Evolutionary conservation across 1,140 invertebrate genomes (phyloP).

Genomic region (Brachionus rubens): DNA sequence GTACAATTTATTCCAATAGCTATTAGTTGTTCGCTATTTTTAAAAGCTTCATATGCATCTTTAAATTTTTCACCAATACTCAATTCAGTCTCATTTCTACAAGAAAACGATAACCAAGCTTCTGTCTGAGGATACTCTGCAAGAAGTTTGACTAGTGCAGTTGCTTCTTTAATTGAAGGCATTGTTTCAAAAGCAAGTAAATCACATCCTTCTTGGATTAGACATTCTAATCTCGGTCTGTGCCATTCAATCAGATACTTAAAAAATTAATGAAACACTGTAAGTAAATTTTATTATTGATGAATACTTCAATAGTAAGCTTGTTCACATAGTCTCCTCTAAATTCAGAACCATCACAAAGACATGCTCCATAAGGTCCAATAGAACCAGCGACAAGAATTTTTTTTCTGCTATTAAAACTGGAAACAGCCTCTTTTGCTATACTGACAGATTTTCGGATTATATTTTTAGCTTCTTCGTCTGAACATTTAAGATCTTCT

Average conservation of each 20-base stretch:
- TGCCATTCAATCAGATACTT: constrained; percentile 74
- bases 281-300: too few species aligned
- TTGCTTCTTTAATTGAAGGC: constrained; percentile 75
- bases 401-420: too few species aligned
- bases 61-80: constrained; percentile 69
- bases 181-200: constrained; percentile 83
- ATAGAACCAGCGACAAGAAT: constrained; percentile 72
- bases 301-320: constrained; percentile 66
- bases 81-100: constrained; percentile 62
- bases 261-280: too few species aligned
- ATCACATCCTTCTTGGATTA: constrained; percentile 75
- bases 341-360: constrained; percentile 85
- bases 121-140: constrained; percentile 69
- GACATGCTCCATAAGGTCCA: constrained; percentile 80
- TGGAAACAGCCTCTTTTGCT: constrained; percentile 65
- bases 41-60: constrained; percentile 62
- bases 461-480: constrained; percentile 67
- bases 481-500: constrained; percentile 67
- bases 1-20: constrained; percentile 84
- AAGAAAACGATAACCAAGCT: constrained; percentile 81
- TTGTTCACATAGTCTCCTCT: constrained; percentile 74
- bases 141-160: constrained; percentile 73
- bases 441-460: constrained; percentile 70
- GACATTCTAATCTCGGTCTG: constrained; percentile 69
- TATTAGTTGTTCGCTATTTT: constrained; percentile 67